Conservation (phyloP, 1,140 invertebrate genomes). For the Nasonia vitripennis region DNA sequence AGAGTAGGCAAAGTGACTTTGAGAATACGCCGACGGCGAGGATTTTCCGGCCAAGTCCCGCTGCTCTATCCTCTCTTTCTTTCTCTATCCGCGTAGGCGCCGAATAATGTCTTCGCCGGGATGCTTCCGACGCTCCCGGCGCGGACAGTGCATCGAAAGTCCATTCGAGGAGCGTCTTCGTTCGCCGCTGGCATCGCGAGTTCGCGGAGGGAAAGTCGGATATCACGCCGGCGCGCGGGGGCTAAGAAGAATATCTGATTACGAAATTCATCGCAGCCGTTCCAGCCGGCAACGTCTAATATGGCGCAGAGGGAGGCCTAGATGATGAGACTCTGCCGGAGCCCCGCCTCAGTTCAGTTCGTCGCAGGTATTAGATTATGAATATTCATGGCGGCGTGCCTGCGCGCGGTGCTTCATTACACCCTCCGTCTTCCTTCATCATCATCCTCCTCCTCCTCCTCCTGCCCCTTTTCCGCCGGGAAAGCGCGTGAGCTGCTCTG, state of each 20-base stretch:
- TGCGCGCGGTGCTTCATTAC: slow-evolving; percentile 73
- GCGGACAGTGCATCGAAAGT: slow-evolving; percentile 58
- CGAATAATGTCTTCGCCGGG: slow-evolving; percentile 30
- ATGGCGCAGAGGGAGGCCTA: slow-evolving; percentile 69
- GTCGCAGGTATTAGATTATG: slow-evolving; percentile 76
- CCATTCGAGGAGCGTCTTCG: slow-evolving; percentile 56
- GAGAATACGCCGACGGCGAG: slow-evolving; percentile 14
- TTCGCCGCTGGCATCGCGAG: background rate
- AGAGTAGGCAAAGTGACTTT: slow-evolving; percentile 19
- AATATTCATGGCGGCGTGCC: slow-evolving; percentile 75
- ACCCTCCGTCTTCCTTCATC: slow-evolving; percentile 59
- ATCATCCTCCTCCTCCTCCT: background rate
- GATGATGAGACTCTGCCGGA: slow-evolving; percentile 68
- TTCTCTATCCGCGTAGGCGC: background rate
- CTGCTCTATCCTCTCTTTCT: too few species aligned
- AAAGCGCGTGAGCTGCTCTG: background rate
- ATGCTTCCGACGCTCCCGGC: background rate
- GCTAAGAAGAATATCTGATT: slow-evolving; percentile 57
- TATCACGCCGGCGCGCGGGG: slow-evolving; percentile 30
- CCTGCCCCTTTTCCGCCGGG: background rate
- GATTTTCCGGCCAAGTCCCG: background rate
- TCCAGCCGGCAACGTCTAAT: slow-evolving; percentile 67
- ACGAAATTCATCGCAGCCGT: slow-evolving; percentile 57
- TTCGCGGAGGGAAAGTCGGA: slow-evolving; percentile 8
- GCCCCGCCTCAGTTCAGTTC: slow-evolving; percentile 72